Evolutionary conservation across 2,888 invertebrate species (phyloP).

Genomic region (Myopa tessellatipennis): DNA sequence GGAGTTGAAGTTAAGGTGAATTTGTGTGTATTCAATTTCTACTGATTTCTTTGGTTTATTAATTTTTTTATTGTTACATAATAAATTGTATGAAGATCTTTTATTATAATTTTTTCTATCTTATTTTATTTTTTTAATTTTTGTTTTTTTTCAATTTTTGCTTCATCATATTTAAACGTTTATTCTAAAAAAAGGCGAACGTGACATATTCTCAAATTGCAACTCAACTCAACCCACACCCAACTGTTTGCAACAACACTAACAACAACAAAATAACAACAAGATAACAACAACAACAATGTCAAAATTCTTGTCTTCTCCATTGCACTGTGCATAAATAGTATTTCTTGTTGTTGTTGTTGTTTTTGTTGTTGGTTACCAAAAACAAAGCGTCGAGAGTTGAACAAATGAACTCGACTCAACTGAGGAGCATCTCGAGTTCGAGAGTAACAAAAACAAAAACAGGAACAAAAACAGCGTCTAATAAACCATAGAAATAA

Average conservation of each 20-base stretch:
- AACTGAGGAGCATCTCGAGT: neutral
- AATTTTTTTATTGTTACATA: no score
- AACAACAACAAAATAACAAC: neutral
- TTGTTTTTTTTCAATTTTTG: slow-evolving; percentile 43
- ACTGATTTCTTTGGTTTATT: no score
- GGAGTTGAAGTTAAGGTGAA: no score
- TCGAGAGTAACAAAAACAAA: neutral
- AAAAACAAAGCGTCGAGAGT: neutral
- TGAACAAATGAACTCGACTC: slow-evolving; percentile 5
- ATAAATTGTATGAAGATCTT: no score
- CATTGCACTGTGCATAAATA: slow-evolving; percentile 5
- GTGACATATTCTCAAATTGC: slow-evolving; percentile 63
- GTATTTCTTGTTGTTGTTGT: slow-evolving; percentile 17
- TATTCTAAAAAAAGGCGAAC: slow-evolving; percentile 64
- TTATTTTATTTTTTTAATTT: no score
- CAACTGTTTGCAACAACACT: neutral
- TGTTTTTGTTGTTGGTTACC: slow-evolving; percentile 13
- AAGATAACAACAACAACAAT: slow-evolving; percentile 11
- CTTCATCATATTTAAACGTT: slow-evolving; percentile 45
- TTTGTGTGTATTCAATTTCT: no score
- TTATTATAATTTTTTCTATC: no score
- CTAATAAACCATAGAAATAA: neutral
- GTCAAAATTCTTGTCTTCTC: slow-evolving; percentile 40
- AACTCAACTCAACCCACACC: slow-evolving; percentile 34
- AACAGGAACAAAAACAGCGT: slow-evolving; percentile 4